Evolutionary conservation across 2,113 vertebrate genomes (phyloP).

Genomic region (Casuarius casuarius): DNA sequence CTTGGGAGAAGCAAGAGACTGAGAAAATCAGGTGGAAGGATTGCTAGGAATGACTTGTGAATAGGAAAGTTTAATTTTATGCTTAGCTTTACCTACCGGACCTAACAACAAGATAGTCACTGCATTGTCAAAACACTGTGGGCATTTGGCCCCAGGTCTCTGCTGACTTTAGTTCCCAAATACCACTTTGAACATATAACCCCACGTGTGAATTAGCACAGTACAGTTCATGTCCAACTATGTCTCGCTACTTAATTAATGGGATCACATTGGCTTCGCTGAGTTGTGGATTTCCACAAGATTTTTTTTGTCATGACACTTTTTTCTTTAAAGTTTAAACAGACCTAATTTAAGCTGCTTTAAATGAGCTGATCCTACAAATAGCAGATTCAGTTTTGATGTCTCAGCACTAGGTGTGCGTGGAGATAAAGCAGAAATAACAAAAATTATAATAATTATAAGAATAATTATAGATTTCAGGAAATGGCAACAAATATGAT

Average conservation of each 20-base stretch:
- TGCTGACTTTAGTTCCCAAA: conserved; percentile 45
- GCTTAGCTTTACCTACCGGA: background rate
- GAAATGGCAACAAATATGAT: background rate
- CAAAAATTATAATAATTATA: too few relatives aligned
- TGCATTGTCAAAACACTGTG: background rate
- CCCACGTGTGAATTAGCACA: conserved; percentile 58
- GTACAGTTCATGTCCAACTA: conserved; percentile 37
- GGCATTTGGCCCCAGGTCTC: conserved; percentile 1
- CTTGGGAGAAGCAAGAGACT: background rate
- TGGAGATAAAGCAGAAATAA: background rate
- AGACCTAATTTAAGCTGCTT: background rate
- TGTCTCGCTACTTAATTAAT: conserved; percentile 59
- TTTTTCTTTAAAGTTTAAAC: conserved; percentile 48
- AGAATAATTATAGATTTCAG: too few relatives aligned
- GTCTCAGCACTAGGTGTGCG: background rate
- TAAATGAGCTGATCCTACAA: background rate
- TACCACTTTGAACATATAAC: conserved; percentile 49
- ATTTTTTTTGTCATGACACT: conserved; percentile 34
- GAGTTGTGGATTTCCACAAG: conserved; percentile 19
- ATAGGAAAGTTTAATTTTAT: background rate
- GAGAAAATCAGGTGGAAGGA: background rate
- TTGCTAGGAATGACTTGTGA: background rate
- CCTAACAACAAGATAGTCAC: background rate
- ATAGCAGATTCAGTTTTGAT: background rate
- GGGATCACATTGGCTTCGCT: conserved; percentile 37